Base-by-base conservation (phyloP, 2,113 vertebrate species). In the Climacteris rufus region DNA sequence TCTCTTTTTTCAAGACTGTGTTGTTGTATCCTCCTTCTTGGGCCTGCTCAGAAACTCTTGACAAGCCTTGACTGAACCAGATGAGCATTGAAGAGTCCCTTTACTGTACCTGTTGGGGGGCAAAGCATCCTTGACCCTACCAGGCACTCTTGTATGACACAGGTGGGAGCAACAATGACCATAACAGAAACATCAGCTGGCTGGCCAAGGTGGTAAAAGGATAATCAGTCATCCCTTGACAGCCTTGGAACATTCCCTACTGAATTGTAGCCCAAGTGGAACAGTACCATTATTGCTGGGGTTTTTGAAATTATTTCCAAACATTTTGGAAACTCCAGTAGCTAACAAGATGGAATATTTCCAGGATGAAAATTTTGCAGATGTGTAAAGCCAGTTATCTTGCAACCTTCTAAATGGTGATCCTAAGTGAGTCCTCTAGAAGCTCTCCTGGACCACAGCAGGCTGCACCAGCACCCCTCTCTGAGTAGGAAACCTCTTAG, bases 31-130 rank as follows among this genome's bases (percentile, higher is more conserved):
- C 11, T 89, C 24, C 20, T 61, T 35, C 61, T 47, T 59, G 30
- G 28, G 30, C 13, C 45, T 53, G 30, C 21, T 68, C 70, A 54
- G 78, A 39, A 53, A 31, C 16, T 60, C n/a, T n/a, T 68, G 54
- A 30, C 27, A 57, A 81, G 17, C 9, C 53, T 54, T 60, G 16
- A 68, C 13, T 53, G 45, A 47, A 35, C 6, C 17, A 82, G 33
- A 11, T 64, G 25, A 35, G 24, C 0, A 0, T 1, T 82, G 16
- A 40, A 68, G 40, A 3, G 9, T 47, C 16, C 9, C n/a, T 60
- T 45, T 49, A 44, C 13, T 64, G 22, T 19, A 35, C 35, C n/a
- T 54, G 9, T 0, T 53, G 9, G 13, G 13, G 40, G n/a, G 9
- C 1, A 0, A 31, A 53, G 20, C n/a, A 68, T 15, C 28, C 24